Conservation (phyloP, 1,140 invertebrate genomes). For the Caenorhabditis tropicalis region DNA sequence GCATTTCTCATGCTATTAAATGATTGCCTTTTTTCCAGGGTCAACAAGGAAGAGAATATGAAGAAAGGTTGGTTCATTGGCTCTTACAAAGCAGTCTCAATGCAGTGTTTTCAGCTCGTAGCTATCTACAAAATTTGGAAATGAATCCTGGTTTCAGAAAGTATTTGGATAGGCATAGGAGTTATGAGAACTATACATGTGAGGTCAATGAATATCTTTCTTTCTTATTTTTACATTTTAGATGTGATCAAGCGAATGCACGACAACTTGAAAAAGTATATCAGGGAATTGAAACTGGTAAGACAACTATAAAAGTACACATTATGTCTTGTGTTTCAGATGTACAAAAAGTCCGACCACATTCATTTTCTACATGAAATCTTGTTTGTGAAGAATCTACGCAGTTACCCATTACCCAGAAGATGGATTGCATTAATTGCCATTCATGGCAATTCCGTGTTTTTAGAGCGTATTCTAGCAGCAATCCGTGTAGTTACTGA, state of each 20-base stretch:
- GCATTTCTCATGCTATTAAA: too few species aligned
- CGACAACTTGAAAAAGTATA: background rate
- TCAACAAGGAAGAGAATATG: background rate
- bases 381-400: background rate
- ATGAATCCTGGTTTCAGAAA: background rate
- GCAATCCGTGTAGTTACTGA: background rate
- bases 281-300: background rate
- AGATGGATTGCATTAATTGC: background rate
- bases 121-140: background rate
- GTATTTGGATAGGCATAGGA: background rate
- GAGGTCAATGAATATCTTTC: background rate
- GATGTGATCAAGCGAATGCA: background rate
- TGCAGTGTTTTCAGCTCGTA: background rate
- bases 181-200: background rate
- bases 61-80: background rate
- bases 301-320: background rate
- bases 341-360: background rate
- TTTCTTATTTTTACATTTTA: background rate
- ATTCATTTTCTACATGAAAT: constrained; percentile 8
- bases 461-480: constrained; percentile 1
- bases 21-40: background rate
- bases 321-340: background rate
- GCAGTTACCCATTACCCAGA: background rate
- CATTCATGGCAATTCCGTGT: background rate
- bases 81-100: background rate